Conservation (phyloP, 1,140 invertebrate genomes). For the Drosophila guanche region DNA sequence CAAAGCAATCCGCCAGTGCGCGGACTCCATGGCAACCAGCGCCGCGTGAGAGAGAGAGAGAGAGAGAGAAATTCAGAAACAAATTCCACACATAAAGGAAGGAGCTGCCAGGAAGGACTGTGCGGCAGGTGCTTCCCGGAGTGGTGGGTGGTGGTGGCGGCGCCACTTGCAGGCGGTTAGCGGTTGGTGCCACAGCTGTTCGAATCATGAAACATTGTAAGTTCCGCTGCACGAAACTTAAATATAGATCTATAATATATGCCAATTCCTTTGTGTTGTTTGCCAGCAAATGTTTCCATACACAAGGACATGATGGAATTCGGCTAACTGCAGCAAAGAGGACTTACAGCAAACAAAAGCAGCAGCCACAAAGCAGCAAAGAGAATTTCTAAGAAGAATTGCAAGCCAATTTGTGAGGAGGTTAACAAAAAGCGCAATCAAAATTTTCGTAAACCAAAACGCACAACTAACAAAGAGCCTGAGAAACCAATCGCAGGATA, state of each 20-base stretch:
- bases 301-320: conserved; percentile 80
- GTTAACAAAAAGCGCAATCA: background rate
- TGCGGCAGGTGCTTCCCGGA: background rate
- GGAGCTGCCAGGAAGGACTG: background rate
- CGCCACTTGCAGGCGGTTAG: too few species aligned
- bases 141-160: too few species aligned
- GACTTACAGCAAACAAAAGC: conserved; percentile 9
- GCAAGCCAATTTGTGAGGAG: background rate
- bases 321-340: conserved; percentile 50
- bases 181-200: too few species aligned
- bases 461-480: background rate
- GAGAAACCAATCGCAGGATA: conserved; percentile 10
- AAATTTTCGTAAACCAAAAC: conserved; percentile 8
- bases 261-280: background rate
- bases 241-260: background rate
- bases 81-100: too few species aligned
- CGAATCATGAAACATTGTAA: too few species aligned
- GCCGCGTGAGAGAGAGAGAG: too few species aligned
- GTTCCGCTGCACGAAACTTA: too few species aligned
- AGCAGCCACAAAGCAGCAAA: conserved; percentile 11
- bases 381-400: background rate
- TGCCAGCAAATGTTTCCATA: conserved; percentile 75
- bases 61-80: background rate
- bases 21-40: too few species aligned
- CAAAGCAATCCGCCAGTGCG: too few species aligned